Evolutionary conservation across 1,140 invertebrate species (phyloP).

Genomic region (Bombus balteatus): DNA sequence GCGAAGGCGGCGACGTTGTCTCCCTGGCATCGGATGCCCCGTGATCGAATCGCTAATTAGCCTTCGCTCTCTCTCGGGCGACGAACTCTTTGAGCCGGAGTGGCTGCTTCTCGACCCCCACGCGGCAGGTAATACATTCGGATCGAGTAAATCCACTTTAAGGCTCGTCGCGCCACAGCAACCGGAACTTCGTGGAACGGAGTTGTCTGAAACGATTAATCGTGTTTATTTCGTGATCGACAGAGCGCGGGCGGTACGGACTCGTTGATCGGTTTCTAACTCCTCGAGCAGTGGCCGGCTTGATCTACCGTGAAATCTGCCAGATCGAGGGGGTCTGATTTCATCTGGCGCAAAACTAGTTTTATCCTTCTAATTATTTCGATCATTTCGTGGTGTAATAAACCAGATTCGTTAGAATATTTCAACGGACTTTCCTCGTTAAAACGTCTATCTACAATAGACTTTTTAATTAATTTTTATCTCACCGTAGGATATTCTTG

Average conservation of each 20-base stretch:
- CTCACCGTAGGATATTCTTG: neutral
- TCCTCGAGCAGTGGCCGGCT: neutral
- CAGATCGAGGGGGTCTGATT: neutral
- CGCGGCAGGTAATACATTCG: conserved; percentile 62
- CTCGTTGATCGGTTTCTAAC: conserved; percentile 43
- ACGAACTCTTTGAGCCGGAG: conserved; percentile 59
- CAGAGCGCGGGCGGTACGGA: conserved; percentile 36
- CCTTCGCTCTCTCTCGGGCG: conserved; percentile 48
- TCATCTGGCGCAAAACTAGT: neutral
- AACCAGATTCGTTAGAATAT: neutral
- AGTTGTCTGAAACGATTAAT: conserved; percentile 64
- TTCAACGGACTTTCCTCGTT: neutral
- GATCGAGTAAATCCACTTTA: conserved; percentile 69
- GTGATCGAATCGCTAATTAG: conserved; percentile 69
- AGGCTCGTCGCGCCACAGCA: conserved; percentile 41
- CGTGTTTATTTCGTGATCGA: conserved; percentile 66
- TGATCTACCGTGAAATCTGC: conserved; percentile 7
- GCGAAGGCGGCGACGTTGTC: conserved; percentile 61
- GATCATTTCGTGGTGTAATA: neutral
- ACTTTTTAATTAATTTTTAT: neutral
- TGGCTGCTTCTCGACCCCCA: conserved; percentile 42
- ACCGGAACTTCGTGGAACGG: conserved; percentile 29
- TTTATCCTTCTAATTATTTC: neutral
- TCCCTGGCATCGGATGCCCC: conserved; percentile 57
- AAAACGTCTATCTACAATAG: neutral